Evolutionary conservation across 2,888 invertebrate genomes (phyloP).

Genomic region (Nysson spinosus): DNA sequence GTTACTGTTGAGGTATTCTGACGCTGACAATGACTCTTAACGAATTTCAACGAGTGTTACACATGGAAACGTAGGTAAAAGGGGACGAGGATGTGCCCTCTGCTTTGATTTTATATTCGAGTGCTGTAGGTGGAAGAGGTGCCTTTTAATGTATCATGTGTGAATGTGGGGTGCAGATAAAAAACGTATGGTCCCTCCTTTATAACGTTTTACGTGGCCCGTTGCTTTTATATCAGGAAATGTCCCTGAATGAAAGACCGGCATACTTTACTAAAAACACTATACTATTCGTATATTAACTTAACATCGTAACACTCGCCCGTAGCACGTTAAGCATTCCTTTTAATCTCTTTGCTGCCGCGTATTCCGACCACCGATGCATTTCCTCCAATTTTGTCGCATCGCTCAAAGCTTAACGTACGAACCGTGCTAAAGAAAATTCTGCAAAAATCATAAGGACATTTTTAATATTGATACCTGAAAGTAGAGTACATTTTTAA

Average conservation of each 20-base stretch:
- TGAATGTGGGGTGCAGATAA: constrained; percentile 17
- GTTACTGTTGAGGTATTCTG: constrained; percentile 19
- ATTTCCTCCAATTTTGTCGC: background rate
- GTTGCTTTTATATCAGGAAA: constrained; percentile 27
- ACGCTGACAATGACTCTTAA: constrained; percentile 21
- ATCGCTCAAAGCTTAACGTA: background rate
- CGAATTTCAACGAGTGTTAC: constrained; percentile 42
- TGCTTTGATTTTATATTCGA: constrained; percentile 8
- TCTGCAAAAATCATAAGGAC: too few species aligned
- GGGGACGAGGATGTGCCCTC: background rate
- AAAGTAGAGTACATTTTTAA: too few species aligned
- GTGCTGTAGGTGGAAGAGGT: background rate
- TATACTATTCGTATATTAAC: constrained; percentile 14
- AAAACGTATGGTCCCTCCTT: constrained; percentile 13
- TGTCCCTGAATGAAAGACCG: constrained; percentile 15
- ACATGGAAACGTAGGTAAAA: background rate
- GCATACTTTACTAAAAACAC: background rate
- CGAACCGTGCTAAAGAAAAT: background rate
- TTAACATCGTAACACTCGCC: constrained; percentile 12
- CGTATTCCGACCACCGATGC: constrained; percentile 2
- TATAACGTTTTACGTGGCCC: constrained; percentile 7
- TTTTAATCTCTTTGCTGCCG: constrained; percentile 9
- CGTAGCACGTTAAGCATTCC: constrained; percentile 6
- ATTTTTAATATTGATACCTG: too few species aligned
- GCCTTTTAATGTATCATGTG: constrained; percentile 8